Percentiles rank a stretch among this genome's conserved stretches.
Evolutionary conservation across 1,140 invertebrate species (phyloP).

Genomic region (Lordiphosa collinella): DNA sequence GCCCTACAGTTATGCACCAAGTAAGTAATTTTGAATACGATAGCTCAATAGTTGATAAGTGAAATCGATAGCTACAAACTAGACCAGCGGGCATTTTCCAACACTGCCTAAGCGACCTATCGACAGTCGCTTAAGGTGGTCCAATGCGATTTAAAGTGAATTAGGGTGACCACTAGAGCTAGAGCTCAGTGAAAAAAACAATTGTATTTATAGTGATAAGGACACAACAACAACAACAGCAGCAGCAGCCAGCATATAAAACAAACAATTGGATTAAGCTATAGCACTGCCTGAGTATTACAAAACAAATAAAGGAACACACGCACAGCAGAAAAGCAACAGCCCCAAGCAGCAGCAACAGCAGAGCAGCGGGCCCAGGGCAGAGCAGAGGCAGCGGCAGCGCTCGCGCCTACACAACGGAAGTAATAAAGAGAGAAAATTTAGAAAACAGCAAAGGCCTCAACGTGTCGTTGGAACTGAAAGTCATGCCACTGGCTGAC

Average conservation of each 20-base stretch:
- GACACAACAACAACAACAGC: neutral
- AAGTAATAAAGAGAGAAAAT: slow-evolving; percentile 43
- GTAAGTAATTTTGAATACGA: slow-evolving; percentile 44
- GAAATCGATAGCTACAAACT: too few species aligned
- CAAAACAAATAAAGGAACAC: neutral
- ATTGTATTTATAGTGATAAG: too few species aligned
- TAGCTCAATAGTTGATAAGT: slow-evolving; percentile 2
- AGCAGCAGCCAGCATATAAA: neutral
- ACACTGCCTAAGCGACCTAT: too few species aligned
- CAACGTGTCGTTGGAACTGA: slow-evolving; percentile 36
- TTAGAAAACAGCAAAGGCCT: slow-evolving; percentile 1
- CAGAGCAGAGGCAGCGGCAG: neutral
- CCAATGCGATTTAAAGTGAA: too few species aligned
- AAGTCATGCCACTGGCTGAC: slow-evolving; percentile 77
- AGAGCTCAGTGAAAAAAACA: too few species aligned
- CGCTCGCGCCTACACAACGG: slow-evolving; percentile 32
- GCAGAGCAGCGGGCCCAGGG: slow-evolving; percentile 1
- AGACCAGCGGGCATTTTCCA: too few species aligned
- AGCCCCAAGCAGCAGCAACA: slow-evolving; percentile 10
- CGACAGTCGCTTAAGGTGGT: too few species aligned
- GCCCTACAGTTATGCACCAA: slow-evolving; percentile 72
- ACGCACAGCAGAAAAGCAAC: neutral
- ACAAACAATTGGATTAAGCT: neutral
- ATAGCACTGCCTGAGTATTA: neutral
- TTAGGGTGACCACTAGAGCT: too few species aligned